Base-by-base conservation (phyloP, 2,888 invertebrate species). In the Macrostomum cliftonense region DNA sequence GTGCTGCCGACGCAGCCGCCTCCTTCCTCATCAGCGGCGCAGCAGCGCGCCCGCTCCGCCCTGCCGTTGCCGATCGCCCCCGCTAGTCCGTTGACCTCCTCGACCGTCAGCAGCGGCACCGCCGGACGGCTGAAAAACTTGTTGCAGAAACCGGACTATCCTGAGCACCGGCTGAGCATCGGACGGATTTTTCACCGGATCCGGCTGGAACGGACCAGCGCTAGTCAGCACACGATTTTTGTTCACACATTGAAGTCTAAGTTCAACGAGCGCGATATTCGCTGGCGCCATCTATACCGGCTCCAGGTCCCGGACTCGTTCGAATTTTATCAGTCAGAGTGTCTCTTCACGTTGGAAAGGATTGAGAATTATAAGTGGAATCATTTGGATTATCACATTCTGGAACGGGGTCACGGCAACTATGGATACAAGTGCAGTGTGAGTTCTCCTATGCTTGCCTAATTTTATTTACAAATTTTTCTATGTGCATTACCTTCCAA, bases 351-450 rank as follows among this genome's bases (percentile, higher is more conserved):
- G 5, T 9, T 28, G 28, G 28, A 28, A 28, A 4, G 28, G 64
- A 72, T 91, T 47, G 93, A 93, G 71, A 87, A 83, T 59, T 93
- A 84, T 67, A 89, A 87, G 72, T 95, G 93, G 93, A 93, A 91
- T 71, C 87, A 88, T 64, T 77, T 93, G 73, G 93, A 95, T 72
- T 85, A 89, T 68, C 93, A 91, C 66, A 87, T 93, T 55, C 89
- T 89, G 63, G 87, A 87, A 0, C 76, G 87, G 52, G 91, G 91
- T 1, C 88, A 89, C 64, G 83, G 83, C 0, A 28, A 28, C 28
- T 28, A 28, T 28, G 28, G 28, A 4, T 28, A 28, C 28, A 28
- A 28, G 28, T 28, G 28, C 9, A 28, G 28, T 28, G 16, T 21
- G 7, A 38, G n/a, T 45, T 2, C 12, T 7, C 28, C 28, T 9